These are phyloP conservation scores for Catocala nupta DNA, from an alignment of 2,888 invertebrate species.

Conservation along the genomic window DNA sequence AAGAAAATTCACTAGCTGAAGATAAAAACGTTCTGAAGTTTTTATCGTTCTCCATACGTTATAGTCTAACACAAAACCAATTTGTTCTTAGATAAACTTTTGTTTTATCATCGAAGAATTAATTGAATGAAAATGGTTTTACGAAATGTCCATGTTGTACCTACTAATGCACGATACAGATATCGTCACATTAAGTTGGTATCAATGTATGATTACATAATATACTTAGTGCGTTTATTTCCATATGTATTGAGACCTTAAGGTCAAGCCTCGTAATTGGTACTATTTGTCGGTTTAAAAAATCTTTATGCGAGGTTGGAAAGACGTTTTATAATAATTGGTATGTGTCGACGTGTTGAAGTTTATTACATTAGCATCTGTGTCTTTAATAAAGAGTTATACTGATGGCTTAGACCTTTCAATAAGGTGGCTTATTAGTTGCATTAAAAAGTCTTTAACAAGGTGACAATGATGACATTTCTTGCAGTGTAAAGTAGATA, in stretches of 20 bases:
- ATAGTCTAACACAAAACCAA: slow-evolving; percentile 26
- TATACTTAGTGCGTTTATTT: slow-evolving; percentile 16
- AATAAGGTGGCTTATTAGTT: too few species aligned
- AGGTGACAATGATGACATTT: too few species aligned
- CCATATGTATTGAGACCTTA: background rate
- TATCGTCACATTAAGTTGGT: too few species aligned
- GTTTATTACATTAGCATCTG: too few species aligned
- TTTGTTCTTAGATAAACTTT: slow-evolving; percentile 39
- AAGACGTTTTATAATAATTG: background rate
- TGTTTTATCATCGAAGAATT: slow-evolving; percentile 40
- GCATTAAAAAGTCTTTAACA: too few species aligned
- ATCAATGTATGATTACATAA: slow-evolving; percentile 30
- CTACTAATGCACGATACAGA: too few species aligned
- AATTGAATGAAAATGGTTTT: slow-evolving; percentile 43
- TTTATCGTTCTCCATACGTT: background rate
- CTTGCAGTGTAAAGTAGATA: too few species aligned
- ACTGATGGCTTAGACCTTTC: too few species aligned
- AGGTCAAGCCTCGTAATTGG: background rate
- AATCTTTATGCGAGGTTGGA: background rate
- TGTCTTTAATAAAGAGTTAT: too few species aligned
- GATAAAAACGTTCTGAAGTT: too few species aligned
- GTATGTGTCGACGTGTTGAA: background rate
- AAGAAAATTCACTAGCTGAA: too few species aligned
- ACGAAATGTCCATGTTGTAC: slow-evolving; percentile 12
- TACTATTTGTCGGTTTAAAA: background rate